A percentile compares a stretch with the other conserved stretches of the same genome.
Evolutionary conservation across 2,113 vertebrate species (phyloP).

Genomic region (Bostrychus sinensis): DNA sequence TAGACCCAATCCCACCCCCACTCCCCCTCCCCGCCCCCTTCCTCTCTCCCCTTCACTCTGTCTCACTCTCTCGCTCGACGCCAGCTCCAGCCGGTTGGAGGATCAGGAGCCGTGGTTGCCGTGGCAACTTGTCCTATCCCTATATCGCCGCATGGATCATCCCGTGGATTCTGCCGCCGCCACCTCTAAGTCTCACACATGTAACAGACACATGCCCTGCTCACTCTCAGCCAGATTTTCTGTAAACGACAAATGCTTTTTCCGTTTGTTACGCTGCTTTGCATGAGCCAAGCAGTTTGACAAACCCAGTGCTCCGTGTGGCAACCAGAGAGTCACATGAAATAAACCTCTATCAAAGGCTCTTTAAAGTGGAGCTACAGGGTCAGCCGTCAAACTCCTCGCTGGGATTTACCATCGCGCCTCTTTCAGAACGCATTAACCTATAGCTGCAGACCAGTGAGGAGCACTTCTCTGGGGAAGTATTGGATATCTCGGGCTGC

Average conservation of each 20-base stretch:
- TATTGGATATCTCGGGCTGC: slow-evolving; percentile 9
- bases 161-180: slow-evolving; percentile 33
- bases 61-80: slow-evolving; percentile 46
- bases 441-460: neutral
- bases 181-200: slow-evolving; percentile 16
- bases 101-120: slow-evolving; percentile 68
- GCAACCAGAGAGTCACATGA: slow-evolving; percentile 1
- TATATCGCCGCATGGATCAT: slow-evolving; percentile 55
- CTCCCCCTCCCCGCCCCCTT: neutral
- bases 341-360: slow-evolving; percentile 17
- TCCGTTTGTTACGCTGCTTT: neutral
- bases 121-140: slow-evolving; percentile 67
- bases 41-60: slow-evolving; percentile 17
- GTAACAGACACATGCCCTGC: slow-evolving; percentile 12
- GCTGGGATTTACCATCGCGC: slow-evolving; percentile 28
- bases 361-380: slow-evolving; percentile 13
- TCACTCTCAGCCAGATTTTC: neutral
- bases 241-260: neutral
- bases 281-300: neutral
- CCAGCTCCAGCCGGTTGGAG: slow-evolving; percentile 58
- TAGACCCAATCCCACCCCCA: slow-evolving; percentile 9
- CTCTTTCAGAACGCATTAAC: slow-evolving; percentile 11
- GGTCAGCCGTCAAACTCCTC: neutral
- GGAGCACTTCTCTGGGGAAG: slow-evolving; percentile 8
- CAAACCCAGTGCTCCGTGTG: neutral